Base-by-base conservation (phyloP, 2,113 vertebrate genomes). In the Prochilodus magdalenae region DNA sequence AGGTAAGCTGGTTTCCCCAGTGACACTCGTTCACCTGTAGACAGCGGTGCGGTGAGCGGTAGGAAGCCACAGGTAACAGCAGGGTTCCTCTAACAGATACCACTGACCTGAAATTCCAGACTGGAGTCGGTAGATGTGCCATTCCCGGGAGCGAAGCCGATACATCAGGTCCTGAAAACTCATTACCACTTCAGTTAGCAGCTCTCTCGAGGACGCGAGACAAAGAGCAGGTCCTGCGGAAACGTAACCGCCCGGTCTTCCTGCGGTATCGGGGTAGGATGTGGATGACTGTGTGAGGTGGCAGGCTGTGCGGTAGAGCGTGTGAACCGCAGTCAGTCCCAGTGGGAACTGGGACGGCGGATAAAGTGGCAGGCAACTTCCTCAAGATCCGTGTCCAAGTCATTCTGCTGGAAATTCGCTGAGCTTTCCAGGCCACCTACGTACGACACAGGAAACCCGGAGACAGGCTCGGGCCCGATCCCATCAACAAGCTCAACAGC, bases 241-340 rank as follows among this genome's bases (percentile, higher is more conserved):
- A 81, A 81, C 44, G 70, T 65, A 74, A 83, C 67, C 16, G 14
- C 16, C 49, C 49, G 67, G 73, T 76, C 82, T 83, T 59, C 22
- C n/a, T 0, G 76, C 69, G 53, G 51, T 49, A 73, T 33, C 12
- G 57, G 29, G 49, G 59, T 57, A 47, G 40, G 53, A 69, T 51
- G 78, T 53, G 77, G 74, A 77, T 78, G 69, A 16, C 40, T 72
- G 29, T 62, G 36, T 77, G 49, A 30, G 59, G n/a, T 73, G 66
- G 55, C 29, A 57, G 36, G 78, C 36, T 53, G 27, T 67, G 51
- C n/a, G 24, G 33, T 12, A 13, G 26, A 63, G 57, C 78, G 72
- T 84, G 77, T 71, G 70, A 79, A 84, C 71, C 26, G 44, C 72
- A 66, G 60, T 7, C 44, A 30, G 20, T 27, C 67, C 77, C 69